Evolutionary conservation across 2,113 vertebrate species (phyloP).

Genomic region (Chaetops frenatus): DNA sequence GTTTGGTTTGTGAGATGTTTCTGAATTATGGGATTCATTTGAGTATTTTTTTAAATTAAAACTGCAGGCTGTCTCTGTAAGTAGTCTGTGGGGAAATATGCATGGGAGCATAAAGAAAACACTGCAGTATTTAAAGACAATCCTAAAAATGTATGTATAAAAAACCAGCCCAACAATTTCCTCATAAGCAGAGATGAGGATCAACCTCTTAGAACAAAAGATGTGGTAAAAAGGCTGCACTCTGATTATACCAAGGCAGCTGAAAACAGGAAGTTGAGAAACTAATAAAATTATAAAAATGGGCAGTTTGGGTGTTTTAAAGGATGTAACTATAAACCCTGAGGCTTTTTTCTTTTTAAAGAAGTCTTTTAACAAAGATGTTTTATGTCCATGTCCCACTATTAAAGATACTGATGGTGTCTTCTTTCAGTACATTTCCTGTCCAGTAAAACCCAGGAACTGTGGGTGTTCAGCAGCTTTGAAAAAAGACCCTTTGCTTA

Average conservation of each 20-base stretch:
- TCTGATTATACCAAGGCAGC: neutral
- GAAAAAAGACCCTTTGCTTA: neutral
- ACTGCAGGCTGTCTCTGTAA: neutral
- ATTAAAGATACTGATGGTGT: neutral
- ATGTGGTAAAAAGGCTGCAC: neutral
- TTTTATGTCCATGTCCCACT: neutral
- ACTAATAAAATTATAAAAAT: neutral
- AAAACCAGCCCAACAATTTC: neutral
- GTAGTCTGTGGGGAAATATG: neutral
- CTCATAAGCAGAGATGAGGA: neutral
- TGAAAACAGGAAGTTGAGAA: neutral
- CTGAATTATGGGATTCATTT: neutral
- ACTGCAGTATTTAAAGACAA: neutral
- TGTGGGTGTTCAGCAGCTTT: neutral
- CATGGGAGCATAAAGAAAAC: neutral
- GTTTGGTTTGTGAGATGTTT: neutral
- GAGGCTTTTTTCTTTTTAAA: neutral
- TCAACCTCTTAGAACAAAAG: neutral
- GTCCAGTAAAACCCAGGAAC: neutral
- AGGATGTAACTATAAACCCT: neutral
- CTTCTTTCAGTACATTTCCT: neutral
- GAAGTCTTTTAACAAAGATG: neutral
- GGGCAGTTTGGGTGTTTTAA: neutral
- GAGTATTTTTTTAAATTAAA: neutral
- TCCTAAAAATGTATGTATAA: neutral